Conservation (phyloP, 2,888 invertebrate species). For the Drosophila anceps region DNA sequence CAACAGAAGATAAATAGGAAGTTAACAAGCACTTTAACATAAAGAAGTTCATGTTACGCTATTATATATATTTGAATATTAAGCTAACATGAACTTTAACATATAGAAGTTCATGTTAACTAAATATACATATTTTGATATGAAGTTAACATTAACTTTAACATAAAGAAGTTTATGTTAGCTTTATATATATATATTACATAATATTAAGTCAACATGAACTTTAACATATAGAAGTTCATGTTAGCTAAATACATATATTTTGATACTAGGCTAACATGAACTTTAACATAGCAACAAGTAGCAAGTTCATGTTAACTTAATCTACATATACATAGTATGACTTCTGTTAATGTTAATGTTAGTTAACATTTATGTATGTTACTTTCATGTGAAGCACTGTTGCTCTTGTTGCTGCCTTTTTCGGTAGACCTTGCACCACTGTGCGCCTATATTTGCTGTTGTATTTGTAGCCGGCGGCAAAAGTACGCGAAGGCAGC, state of each 20-base stretch:
- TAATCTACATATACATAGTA: background rate
- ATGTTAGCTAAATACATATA: too few species aligned
- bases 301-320: too few species aligned
- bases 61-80: background rate
- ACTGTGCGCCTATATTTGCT: constrained; percentile 36
- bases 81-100: background rate
- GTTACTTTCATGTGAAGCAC: background rate
- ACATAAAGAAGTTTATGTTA: background rate
- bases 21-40: too few species aligned
- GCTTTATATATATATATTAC: background rate
- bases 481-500: constrained; percentile 51
- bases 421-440: background rate
- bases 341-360: background rate
- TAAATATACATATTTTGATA: background rate
- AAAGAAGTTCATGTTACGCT: background rate
- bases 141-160: background rate
- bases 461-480: constrained; percentile 29
- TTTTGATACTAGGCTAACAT: too few species aligned
- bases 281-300: too few species aligned
- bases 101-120: background rate
- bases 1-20: too few species aligned
- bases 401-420: background rate
- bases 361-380: background rate
- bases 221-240: background rate
- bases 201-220: background rate